Percentiles rank a stretch among this genome's conserved stretches.
Conservation (phyloP, 1,140 invertebrate genomes). For the Bombus sibiricus region DNA sequence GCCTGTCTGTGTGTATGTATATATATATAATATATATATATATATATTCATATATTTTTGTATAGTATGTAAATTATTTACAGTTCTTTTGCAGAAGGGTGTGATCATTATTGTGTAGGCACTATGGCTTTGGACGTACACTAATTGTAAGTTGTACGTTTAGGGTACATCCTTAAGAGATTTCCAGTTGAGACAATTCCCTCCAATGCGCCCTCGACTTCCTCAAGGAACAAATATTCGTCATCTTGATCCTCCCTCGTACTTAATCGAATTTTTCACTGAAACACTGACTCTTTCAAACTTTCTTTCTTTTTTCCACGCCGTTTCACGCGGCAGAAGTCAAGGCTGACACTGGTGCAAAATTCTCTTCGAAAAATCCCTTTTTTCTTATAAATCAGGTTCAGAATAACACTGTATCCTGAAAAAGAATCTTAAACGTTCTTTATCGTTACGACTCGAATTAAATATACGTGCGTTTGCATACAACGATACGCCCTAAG, state of each 20-base stretch:
- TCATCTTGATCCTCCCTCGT: neutral
- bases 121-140: slow-evolving; percentile 83
- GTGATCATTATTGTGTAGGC: slow-evolving; percentile 81
- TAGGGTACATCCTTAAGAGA: slow-evolving; percentile 81
- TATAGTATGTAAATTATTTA: slow-evolving; percentile 80
- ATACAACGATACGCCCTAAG: slow-evolving; percentile 75
- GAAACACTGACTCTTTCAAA: neutral
- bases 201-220: slow-evolving; percentile 47
- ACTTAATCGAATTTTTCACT: neutral
- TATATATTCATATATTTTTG: slow-evolving; percentile 73
- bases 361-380: slow-evolving; percentile 73
- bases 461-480: slow-evolving; percentile 76
- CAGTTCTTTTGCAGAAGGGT: slow-evolving; percentile 77
- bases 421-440: slow-evolving; percentile 76
- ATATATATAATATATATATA: slow-evolving; percentile 73
- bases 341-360: slow-evolving; percentile 35
- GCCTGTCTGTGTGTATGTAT: slow-evolving; percentile 40
- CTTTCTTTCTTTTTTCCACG: neutral
- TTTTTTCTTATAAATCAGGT: slow-evolving; percentile 69
- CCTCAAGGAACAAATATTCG: slow-evolving; percentile 49
- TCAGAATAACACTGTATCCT: slow-evolving; percentile 74
- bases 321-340: slow-evolving; percentile 22
- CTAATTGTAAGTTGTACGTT: slow-evolving; percentile 77
- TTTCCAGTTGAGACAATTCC: slow-evolving; percentile 66
- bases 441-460: slow-evolving; percentile 62